Conservation (phyloP, 2,113 vertebrate species). For the Athene cunicularia region DNA sequence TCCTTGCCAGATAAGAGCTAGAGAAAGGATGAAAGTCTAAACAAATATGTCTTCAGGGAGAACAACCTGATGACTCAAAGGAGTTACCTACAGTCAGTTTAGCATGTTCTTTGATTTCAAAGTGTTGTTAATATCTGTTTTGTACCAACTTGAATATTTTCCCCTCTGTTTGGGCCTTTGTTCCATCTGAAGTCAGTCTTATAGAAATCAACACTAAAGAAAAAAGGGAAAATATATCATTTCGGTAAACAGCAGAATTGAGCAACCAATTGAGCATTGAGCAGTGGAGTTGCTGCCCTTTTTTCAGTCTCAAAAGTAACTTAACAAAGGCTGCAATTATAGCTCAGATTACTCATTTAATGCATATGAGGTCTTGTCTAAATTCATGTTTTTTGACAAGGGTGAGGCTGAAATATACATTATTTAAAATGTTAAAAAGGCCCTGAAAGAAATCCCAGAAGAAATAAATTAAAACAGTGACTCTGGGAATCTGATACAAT, state of each 20-base stretch:
- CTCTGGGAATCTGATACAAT: neutral
- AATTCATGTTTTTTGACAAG: neutral
- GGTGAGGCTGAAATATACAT: neutral
- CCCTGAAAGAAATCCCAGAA: neutral
- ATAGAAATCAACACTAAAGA: neutral
- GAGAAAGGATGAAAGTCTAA: neutral
- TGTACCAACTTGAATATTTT: neutral
- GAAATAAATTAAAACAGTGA: neutral
- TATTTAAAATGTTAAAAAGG: neutral
- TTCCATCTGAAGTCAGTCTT: neutral
- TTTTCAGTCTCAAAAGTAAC: neutral
- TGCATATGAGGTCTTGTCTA: neutral
- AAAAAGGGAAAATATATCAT: neutral
- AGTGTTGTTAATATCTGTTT: neutral
- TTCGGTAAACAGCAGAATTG: neutral
- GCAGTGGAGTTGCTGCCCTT: neutral
- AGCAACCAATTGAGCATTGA: neutral
- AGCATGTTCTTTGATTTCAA: neutral
- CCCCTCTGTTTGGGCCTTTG: neutral
- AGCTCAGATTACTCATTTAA: neutral
- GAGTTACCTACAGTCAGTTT: neutral
- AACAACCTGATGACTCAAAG: neutral
- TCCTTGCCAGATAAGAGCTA: neutral
- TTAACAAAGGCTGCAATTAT: neutral
- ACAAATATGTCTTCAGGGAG: neutral